phyloP scores from a whole-genome alignment of 2,888 invertebrate species.

The Mesochorus sp. region DNA sequence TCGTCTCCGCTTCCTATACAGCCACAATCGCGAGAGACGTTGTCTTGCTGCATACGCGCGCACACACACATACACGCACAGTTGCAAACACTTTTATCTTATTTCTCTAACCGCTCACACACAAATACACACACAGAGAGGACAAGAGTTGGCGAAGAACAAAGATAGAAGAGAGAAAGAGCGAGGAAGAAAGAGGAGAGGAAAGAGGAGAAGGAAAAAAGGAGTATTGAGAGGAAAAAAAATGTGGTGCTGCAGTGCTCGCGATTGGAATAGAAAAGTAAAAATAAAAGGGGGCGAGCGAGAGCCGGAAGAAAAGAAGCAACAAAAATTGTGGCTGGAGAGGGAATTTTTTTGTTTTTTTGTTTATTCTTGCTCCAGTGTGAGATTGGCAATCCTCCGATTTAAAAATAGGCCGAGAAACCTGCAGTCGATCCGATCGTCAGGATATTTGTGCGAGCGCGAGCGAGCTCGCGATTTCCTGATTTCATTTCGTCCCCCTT shows the following conservation, averaged over 20 bases:
- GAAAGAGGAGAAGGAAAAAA: neutral
- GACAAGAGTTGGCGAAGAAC: conserved; percentile 24
- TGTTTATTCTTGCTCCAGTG: neutral
- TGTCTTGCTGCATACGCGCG: conserved; percentile 42
- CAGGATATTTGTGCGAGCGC: neutral
- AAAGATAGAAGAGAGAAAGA: conserved; percentile 4
- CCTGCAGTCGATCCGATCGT: conserved; percentile 23
- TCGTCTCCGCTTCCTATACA: conserved; percentile 59
- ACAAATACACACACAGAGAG: conserved; percentile 28
- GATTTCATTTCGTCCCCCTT: neutral
- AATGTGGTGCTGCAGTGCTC: conserved; percentile 49
- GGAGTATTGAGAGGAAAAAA: conserved; percentile 42
- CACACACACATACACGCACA: conserved; percentile 54
- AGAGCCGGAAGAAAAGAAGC: conserved; percentile 56
- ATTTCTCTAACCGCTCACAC: conserved; percentile 55
- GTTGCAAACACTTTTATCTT: conserved; percentile 55
- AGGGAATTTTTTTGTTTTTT: conserved; percentile 34
- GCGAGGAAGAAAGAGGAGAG: conserved; percentile 18
- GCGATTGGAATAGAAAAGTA: conserved; percentile 16
- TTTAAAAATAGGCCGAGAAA: conserved; percentile 51
- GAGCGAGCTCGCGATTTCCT: conserved; percentile 1
- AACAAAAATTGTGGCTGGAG: conserved; percentile 45
- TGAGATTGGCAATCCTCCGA: conserved; percentile 47
- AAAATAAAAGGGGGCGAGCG: conserved; percentile 53
- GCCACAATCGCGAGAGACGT: conserved; percentile 29